phyloP scores from a whole-genome alignment of 2,113 vertebrate genomes.

The Dipodomys merriami region DNA sequence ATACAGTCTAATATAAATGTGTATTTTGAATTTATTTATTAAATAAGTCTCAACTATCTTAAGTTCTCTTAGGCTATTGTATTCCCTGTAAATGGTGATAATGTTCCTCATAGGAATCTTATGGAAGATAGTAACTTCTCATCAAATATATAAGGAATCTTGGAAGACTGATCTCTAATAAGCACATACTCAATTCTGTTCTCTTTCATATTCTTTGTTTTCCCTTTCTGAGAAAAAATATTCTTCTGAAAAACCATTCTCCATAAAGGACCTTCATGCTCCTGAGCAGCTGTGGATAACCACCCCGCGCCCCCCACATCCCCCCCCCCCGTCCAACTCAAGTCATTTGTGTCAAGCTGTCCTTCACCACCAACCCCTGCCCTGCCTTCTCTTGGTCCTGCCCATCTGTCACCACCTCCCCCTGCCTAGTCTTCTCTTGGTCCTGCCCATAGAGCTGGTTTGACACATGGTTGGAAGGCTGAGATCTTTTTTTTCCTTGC shows the following conservation, averaged over 20 bases:
- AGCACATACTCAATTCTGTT: background rate
- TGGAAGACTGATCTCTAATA: background rate
- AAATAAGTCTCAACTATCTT: background rate
- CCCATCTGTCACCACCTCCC: too few relatives aligned
- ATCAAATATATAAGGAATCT: background rate
- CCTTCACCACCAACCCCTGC: too few relatives aligned
- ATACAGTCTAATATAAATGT: background rate
- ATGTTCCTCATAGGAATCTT: background rate
- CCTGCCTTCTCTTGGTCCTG: too few relatives aligned
- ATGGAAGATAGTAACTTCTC: background rate
- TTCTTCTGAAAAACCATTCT: background rate
- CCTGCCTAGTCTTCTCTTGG: background rate
- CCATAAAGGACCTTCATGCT: background rate
- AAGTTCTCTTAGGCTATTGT: background rate
- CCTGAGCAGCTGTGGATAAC: background rate
- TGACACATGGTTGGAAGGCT: conserved; percentile 55
- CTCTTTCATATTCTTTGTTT: background rate
- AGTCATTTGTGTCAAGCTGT: too few relatives aligned
- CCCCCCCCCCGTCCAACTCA: too few relatives aligned
- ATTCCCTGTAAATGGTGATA: background rate
- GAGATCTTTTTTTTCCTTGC: background rate
- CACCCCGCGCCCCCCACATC: too few relatives aligned
- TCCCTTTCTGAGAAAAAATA: background rate
- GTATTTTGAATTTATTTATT: background rate
- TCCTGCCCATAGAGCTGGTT: background rate